Evolutionary conservation across 2,113 vertebrate species (phyloP).

Genomic region (Phyllopteryx taeniolatus): DNA sequence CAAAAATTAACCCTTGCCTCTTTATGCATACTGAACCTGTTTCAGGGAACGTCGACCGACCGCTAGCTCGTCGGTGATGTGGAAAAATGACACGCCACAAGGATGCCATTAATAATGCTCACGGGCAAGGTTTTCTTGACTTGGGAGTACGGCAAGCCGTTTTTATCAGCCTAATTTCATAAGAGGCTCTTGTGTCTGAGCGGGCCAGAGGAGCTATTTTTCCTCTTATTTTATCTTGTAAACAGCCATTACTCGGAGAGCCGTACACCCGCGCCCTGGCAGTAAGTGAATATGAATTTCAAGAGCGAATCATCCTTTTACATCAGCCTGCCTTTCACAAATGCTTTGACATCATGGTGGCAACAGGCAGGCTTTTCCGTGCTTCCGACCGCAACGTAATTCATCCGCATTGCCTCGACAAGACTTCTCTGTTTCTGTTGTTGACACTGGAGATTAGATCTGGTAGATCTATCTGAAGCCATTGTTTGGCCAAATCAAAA

Average conservation of each 20-base stretch:
- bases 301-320: slow-evolving; percentile 64
- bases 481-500: slow-evolving; percentile 70
- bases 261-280: slow-evolving; percentile 56
- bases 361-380: slow-evolving; percentile 51
- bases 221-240: slow-evolving; percentile 72
- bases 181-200: slow-evolving; percentile 68
- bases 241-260: slow-evolving; percentile 72
- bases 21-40: slow-evolving; percentile 18
- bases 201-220: slow-evolving; percentile 66
- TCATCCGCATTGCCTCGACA: slow-evolving; percentile 60
- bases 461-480: slow-evolving; percentile 57
- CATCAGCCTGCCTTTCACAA: slow-evolving; percentile 60
- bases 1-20: slow-evolving; percentile 68
- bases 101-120: slow-evolving; percentile 78
- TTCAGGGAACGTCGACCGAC: neutral
- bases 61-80: slow-evolving; percentile 45
- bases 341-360: slow-evolving; percentile 60
- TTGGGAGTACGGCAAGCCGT: slow-evolving; percentile 65
- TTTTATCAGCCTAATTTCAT: slow-evolving; percentile 75
- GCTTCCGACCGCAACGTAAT: slow-evolving; percentile 37
- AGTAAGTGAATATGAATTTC: slow-evolving; percentile 72
- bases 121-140: slow-evolving; percentile 73
- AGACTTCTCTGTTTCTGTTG: slow-evolving; percentile 44
- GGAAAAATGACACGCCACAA: slow-evolving; percentile 73
- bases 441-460: slow-evolving; percentile 62